These are phyloP conservation scores for Tyrophagus putrescentiae DNA, from an alignment of 1,140 invertebrate species.

Conservation along the genomic window DNA sequence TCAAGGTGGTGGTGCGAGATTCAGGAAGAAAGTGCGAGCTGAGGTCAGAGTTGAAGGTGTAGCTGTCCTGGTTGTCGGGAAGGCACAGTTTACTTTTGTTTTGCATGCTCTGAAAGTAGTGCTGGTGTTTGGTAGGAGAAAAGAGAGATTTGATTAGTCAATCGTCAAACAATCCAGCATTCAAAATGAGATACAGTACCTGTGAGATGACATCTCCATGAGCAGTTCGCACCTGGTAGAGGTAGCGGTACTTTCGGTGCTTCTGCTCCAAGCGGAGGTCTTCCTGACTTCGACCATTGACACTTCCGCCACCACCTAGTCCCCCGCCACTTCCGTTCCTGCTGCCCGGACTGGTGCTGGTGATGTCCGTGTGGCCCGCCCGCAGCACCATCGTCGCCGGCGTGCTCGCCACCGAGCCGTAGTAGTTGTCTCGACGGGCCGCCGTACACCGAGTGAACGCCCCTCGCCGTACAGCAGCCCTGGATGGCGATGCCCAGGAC, in stretches of 20 bases:
- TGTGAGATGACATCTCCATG: conserved; percentile 78
- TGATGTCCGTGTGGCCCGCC: background rate
- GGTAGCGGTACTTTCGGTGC: conserved; percentile 65
- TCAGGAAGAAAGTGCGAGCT: conserved; percentile 45
- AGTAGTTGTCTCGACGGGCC: conserved; percentile 30
- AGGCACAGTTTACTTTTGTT: conserved; percentile 46
- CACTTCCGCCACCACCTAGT: conserved; percentile 31
- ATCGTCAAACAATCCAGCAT: conserved; percentile 9
- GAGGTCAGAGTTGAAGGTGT: conserved; percentile 54
- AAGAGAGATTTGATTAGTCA: conserved; percentile 15
- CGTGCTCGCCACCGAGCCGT: conserved; percentile 2
- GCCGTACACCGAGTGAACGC: conserved; percentile 43
- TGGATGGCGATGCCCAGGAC: conserved; percentile 51
- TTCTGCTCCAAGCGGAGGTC: conserved; percentile 56
- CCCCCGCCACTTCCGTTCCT: conserved; percentile 35
- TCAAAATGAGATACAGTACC: conserved; percentile 33
- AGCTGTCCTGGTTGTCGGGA: conserved; percentile 48
- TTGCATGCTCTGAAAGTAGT: conserved; percentile 61
- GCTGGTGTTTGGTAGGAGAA: conserved; percentile 42
- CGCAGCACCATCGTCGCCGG: background rate
- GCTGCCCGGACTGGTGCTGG: background rate
- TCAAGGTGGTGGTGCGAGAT: conserved; percentile 27
- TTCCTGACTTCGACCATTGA: conserved; percentile 43
- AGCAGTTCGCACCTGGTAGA: conserved; percentile 71
- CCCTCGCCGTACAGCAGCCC: conserved; percentile 50